phyloP scores from a whole-genome alignment of 2,113 vertebrate genomes.

The Platysteira castanea region DNA sequence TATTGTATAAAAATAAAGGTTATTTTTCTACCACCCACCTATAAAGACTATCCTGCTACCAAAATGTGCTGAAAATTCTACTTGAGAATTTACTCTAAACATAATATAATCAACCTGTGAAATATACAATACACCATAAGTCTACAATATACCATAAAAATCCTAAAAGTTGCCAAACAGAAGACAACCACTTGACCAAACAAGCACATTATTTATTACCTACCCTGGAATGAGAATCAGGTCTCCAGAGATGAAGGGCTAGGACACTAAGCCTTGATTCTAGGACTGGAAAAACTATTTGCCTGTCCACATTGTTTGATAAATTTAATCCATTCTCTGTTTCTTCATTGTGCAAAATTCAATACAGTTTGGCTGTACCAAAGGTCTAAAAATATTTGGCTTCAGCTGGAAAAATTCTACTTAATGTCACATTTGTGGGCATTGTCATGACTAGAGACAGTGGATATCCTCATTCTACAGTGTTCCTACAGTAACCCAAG shows the following conservation, averaged over 20 bases:
- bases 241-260: constrained; percentile 24
- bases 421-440: neutral
- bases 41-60: neutral
- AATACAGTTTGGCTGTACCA: neutral
- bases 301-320: neutral
- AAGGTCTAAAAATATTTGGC: neutral
- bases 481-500: neutral
- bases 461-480: neutral
- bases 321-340: neutral
- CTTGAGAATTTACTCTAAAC: neutral
- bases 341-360: neutral
- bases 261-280: neutral
- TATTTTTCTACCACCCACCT: constrained; percentile 45
- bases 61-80: neutral
- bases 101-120: neutral
- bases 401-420: neutral
- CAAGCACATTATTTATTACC: constrained; percentile 50
- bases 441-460: neutral
- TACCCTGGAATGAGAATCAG: neutral
- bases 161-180: neutral
- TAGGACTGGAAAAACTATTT: constrained; percentile 29
- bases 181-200: constrained; percentile 52
- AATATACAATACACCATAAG: too few relatives aligned
- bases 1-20: constrained; percentile 39
- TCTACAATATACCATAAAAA: neutral